phyloP scores from a whole-genome alignment of 2,113 vertebrate species.

The Bucco capensis region DNA sequence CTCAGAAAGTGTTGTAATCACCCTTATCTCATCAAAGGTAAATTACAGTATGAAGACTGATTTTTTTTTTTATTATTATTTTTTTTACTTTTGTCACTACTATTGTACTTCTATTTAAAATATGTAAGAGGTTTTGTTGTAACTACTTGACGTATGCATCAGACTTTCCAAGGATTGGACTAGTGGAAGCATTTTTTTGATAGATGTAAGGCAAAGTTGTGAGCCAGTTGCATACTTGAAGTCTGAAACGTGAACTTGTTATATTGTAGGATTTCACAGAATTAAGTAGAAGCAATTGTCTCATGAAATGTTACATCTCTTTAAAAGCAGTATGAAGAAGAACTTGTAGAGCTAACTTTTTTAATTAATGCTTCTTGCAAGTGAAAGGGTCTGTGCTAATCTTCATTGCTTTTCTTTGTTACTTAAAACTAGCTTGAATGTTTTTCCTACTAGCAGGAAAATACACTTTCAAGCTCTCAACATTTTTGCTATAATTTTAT shows the following conservation, averaged over 20 bases:
- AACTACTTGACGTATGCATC: accelerated
- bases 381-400: neutral
- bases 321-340: neutral
- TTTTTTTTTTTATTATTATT: neutral
- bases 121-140: neutral
- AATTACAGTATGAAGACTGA: neutral
- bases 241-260: neutral
- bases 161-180: neutral
- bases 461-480: neutral
- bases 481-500: neutral
- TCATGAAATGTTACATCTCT: neutral
- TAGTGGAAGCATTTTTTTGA: neutral
- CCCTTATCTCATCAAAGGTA: slow-evolving; percentile 99
- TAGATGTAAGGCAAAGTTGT: neutral
- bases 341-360: neutral
- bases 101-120: neutral
- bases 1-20: slow-evolving; percentile 98
- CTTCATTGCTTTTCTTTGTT: neutral
- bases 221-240: neutral
- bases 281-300: neutral
- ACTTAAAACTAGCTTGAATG: neutral
- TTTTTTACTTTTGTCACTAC: neutral
- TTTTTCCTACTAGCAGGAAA: neutral
- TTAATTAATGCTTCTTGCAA: neutral
- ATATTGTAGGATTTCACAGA: neutral